These are phyloP conservation scores for Sesia bembeciformis DNA, from an alignment of 2,888 invertebrate species.

Conservation along the genomic window DNA sequence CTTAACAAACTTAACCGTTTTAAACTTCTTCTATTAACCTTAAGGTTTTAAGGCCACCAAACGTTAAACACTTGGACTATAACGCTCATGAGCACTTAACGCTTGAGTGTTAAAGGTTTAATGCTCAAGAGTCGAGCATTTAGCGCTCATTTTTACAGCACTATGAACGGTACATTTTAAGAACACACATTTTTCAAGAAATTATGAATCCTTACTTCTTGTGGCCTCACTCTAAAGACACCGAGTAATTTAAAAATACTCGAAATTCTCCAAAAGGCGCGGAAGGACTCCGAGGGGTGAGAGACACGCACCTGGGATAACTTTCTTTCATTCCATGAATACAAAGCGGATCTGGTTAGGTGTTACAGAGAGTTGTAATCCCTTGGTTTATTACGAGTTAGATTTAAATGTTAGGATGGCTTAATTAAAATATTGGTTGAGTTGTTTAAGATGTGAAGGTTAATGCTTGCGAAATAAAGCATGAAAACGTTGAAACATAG, in stretches of 20 bases:
- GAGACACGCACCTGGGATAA: conserved; percentile 44
- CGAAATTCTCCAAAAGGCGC: conserved; percentile 38
- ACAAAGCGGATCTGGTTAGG: conserved; percentile 45
- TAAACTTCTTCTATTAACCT: too few relatives aligned
- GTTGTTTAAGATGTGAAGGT: too few relatives aligned
- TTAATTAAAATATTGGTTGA: not conserved
- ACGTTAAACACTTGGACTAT: too few relatives aligned
- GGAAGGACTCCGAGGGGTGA: conserved; percentile 17
- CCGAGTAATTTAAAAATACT: conserved; percentile 52
- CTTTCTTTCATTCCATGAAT: conserved; percentile 57
- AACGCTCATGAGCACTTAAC: too few relatives aligned
- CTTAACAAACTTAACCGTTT: too few relatives aligned
- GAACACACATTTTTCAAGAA: conserved; percentile 2
- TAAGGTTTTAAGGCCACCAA: too few relatives aligned
- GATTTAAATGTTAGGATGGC: conserved; percentile 4
- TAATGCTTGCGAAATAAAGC: too few relatives aligned
- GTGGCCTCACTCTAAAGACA: conserved; percentile 23
- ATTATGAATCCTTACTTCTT: conserved; percentile 7
- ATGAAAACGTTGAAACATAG: too few relatives aligned
- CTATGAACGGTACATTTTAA: conserved; percentile 6
- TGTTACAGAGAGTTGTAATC: conserved; percentile 12
- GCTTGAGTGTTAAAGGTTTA: too few relatives aligned
- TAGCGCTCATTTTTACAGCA: too few relatives aligned
- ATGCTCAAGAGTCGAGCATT: too few relatives aligned
- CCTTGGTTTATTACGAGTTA: conserved; percentile 11